phyloP scores from a whole-genome alignment of 2,888 invertebrate genomes.

The Torymus tubicola region DNA sequence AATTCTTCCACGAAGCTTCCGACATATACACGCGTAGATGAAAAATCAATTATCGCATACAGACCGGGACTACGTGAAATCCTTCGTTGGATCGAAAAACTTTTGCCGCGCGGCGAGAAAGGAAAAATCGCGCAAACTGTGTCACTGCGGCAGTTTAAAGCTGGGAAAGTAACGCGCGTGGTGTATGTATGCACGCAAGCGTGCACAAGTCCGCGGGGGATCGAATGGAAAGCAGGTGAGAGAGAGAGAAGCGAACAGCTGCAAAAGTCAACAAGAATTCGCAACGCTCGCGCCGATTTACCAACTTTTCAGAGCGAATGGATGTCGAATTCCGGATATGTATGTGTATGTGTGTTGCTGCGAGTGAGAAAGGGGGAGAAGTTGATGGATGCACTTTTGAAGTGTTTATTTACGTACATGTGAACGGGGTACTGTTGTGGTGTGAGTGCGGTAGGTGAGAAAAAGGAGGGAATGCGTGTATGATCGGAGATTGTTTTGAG shows the following conservation, averaged over 20 bases:
- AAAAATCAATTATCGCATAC: slow-evolving; percentile 35
- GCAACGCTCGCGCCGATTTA: slow-evolving; percentile 34
- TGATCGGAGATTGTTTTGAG: too few species aligned
- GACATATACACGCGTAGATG: background rate
- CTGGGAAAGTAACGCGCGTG: background rate
- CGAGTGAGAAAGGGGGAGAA: background rate
- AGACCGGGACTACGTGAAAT: background rate
- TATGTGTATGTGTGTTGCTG: background rate
- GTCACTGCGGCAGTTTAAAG: slow-evolving; percentile 30
- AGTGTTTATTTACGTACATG: slow-evolving; percentile 17
- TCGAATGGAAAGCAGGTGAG: slow-evolving; percentile 50
- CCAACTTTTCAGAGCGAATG: slow-evolving; percentile 49
- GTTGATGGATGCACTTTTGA: slow-evolving; percentile 42
- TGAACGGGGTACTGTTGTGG: too few species aligned
- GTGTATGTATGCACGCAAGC: background rate
- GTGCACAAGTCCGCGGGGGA: slow-evolving; percentile 24
- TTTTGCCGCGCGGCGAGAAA: slow-evolving; percentile 21
- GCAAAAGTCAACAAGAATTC: slow-evolving; percentile 54
- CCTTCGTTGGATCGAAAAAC: slow-evolving; percentile 37
- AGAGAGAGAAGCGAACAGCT: slow-evolving; percentile 45
- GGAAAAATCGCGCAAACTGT: slow-evolving; percentile 38
- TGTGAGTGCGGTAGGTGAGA: too few species aligned
- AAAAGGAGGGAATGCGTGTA: too few species aligned
- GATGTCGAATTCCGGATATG: slow-evolving; percentile 21
- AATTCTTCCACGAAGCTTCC: background rate